Evolutionary conservation across 2,888 invertebrate species (phyloP), one percentile per base, ranked within the genome.

Genomic region (Pristionchus maxplancki): DNA sequence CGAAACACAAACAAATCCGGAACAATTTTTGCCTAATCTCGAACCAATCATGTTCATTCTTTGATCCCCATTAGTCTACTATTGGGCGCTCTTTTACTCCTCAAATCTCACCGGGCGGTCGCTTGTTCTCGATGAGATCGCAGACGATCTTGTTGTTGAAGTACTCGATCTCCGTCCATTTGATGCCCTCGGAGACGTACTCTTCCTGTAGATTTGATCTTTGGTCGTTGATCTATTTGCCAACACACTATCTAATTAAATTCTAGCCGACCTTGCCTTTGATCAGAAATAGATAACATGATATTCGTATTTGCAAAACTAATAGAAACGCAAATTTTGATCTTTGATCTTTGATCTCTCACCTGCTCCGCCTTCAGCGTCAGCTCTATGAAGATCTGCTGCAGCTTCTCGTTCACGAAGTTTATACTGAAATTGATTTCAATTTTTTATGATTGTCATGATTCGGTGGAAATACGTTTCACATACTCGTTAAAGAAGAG

Each of bases 61-160:
- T 24, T 9, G 17, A 6, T 44, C 44, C 11, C 34, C 11, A 28
- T n/a, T n/a, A n/a, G n/a, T n/a, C n/a, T n/a, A n/a, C n/a, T n/a
- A n/a, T n/a, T n/a, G n/a, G n/a, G n/a, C n/a, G n/a, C n/a, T n/a
- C n/a, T n/a, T n/a, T n/a, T n/a, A n/a, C 37, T 8, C 3, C 17
- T 4, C 37, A 13, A n/a, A n/a, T 40, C 90, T 84, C 24, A 93
- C 96, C 96, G 6, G 96, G 96, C 58, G 96, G 95, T 91, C 95
- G 95, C 93, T 96, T 96, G 53, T 95, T 95, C 94, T 96, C 96
- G 87, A 96, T 96, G 90, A 96, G 95, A 91, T 96, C 96, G 93
- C 96, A 96, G 13, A 96, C 96, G 84, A 96, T 95, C 94, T 96
- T 96, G 93, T 96, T 96, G 95, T 96, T 96, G 95, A 97, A 97